phyloP scores from a whole-genome alignment of 2,113 vertebrate genomes.

The Leucoraja erinaceus region DNA sequence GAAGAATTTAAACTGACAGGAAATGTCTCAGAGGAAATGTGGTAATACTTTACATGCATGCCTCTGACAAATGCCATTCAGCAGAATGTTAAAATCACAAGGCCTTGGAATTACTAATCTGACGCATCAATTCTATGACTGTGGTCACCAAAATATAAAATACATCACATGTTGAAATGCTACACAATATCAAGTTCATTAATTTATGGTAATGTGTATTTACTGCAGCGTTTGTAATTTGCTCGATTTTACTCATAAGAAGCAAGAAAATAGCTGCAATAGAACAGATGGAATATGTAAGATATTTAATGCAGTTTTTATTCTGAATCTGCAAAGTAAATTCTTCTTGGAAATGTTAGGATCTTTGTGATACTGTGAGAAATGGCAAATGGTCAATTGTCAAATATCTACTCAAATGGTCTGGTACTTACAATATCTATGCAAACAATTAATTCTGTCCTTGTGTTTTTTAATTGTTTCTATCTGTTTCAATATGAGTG shows the following conservation, averaged over 20 bases:
- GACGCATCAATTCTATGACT: not conserved
- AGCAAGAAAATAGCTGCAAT: not conserved
- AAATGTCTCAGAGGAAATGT: slow-evolving; percentile 41
- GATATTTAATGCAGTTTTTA: not conserved
- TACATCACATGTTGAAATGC: not conserved
- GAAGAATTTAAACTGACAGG: slow-evolving; percentile 46
- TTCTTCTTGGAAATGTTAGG: not conserved
- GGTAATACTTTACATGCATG: slow-evolving; percentile 4
- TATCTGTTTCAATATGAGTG: not conserved
- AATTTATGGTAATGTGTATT: not conserved
- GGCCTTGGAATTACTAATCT: slow-evolving; percentile 12
- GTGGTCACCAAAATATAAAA: not conserved
- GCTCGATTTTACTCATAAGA: not conserved
- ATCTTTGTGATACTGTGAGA: not conserved
- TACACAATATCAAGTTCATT: not conserved
- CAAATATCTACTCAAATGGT: too few species aligned
- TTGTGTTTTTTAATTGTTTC: not conserved
- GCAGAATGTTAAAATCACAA: not conserved
- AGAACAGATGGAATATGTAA: not conserved
- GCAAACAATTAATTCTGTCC: not conserved
- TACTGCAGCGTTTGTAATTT: not conserved
- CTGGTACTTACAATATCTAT: not conserved
- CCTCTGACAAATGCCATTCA: not conserved
- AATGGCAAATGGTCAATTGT: not conserved
- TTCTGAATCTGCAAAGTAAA: not conserved